These are phyloP conservation scores for Lineus longissimus DNA, from an alignment of 1,140 invertebrate genomes.

Conservation along the genomic window DNA sequence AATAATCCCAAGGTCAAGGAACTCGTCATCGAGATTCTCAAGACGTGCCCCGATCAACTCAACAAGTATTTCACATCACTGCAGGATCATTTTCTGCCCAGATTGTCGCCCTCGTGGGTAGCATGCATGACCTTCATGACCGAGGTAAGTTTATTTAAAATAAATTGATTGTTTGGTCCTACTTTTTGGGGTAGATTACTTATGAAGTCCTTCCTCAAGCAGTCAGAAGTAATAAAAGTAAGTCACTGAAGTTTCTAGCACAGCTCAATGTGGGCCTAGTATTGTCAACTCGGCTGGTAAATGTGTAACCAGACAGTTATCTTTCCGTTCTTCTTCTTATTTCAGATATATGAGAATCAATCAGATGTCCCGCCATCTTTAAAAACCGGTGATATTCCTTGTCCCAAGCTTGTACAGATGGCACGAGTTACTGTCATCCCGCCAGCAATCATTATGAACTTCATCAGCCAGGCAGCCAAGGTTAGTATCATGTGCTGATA, in stretches of 20 bases:
- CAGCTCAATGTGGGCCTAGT: no score
- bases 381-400: conserved; percentile 11
- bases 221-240: no score
- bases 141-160: conserved; percentile 22
- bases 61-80: conserved; percentile 61
- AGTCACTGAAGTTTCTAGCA: no score
- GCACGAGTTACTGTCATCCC: conserved; percentile 15
- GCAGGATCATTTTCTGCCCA: conserved; percentile 58
- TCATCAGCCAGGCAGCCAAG: conserved; percentile 17
- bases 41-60: conserved; percentile 69
- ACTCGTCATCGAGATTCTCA: conserved; percentile 64
- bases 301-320: no score
- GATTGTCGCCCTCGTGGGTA: conserved; percentile 21
- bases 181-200: no score
- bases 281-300: no score
- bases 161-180: no score
- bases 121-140: conserved; percentile 20
- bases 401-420: conserved; percentile 15
- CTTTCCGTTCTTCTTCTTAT: no score
- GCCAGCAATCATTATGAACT: conserved; percentile 12
- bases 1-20: conserved; percentile 63
- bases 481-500: no score
- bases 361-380: conserved; percentile 10
- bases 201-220: no score
- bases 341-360: conserved; percentile 19